phyloP scores from a whole-genome alignment of 2,113 vertebrate species.

The Aplodontia rufa region DNA sequence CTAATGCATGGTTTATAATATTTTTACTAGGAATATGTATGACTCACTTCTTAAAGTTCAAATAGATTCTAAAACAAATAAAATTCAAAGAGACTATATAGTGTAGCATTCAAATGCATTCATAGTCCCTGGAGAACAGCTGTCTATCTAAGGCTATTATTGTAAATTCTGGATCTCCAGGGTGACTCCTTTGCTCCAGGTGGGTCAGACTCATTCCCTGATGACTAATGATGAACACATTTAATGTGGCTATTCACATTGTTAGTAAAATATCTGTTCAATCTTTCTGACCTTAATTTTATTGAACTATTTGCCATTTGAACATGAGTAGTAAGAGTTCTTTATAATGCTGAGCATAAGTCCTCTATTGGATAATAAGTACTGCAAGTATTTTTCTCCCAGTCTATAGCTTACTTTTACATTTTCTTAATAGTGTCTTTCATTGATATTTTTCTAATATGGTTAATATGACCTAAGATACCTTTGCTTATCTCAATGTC shows the following conservation, averaged over 20 bases:
- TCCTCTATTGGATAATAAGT: neutral
- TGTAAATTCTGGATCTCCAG: neutral
- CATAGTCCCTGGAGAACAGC: neutral
- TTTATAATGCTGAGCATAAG: neutral
- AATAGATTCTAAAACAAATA: no score
- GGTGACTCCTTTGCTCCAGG: neutral
- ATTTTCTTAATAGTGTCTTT: constrained; percentile 11
- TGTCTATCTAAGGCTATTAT: neutral
- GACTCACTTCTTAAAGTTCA: neutral
- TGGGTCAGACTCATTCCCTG: neutral
- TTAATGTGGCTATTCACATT: neutral
- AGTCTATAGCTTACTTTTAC: constrained; percentile 5
- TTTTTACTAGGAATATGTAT: neutral
- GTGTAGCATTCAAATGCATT: neutral
- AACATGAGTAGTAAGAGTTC: neutral
- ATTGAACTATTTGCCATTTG: neutral
- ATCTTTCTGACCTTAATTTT: constrained; percentile 32
- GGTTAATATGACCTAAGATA: constrained; percentile 5
- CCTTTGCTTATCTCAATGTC: neutral
- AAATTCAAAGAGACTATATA: neutral
- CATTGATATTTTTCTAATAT: neutral
- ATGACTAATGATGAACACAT: neutral
- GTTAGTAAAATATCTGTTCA: no score
- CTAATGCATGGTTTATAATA: neutral
- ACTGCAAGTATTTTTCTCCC: constrained; percentile 34